Evolutionary conservation across 2,113 vertebrate species (phyloP).

Genomic region (Nothoprocta pentlandii): DNA sequence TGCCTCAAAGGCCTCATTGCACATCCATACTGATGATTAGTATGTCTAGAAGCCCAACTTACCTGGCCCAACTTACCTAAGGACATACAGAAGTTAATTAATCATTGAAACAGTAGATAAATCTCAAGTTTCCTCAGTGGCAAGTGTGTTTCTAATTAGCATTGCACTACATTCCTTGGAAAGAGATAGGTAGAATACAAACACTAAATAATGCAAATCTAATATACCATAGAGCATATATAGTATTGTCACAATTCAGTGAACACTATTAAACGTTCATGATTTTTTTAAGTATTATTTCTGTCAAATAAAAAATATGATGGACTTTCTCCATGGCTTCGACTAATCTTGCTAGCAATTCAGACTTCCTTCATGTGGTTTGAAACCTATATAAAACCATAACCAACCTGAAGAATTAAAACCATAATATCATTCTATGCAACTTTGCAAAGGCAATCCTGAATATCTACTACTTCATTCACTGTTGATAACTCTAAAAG

Average conservation of each 20-base stretch:
- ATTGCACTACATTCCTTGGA: constrained; percentile 45
- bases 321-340: not conserved
- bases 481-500: not conserved
- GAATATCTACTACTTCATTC: not conserved
- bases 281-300: constrained; percentile 52
- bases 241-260: not conserved
- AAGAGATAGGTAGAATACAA: constrained; percentile 33
- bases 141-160: constrained; percentile 57
- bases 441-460: not conserved
- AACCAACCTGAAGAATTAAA: not conserved
- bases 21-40: not conserved
- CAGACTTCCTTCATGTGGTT: not conserved
- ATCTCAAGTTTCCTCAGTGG: constrained; percentile 28
- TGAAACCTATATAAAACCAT: not conserved
- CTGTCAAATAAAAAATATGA: constrained; percentile 2
- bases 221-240: constrained; percentile 51
- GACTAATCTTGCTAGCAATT: not conserved
- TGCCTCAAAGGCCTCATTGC: not conserved
- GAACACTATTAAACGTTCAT: constrained; percentile 37
- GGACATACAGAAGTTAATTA: constrained; percentile 54
- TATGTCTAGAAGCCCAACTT: not conserved
- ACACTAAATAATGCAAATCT: constrained; percentile 68
- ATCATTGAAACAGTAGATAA: constrained; percentile 51
- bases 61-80: constrained; percentile 35
- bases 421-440: not conserved